Evolutionary conservation across 2,113 vertebrate species (phyloP).

Genomic region (Otolemur garnettii): DNA sequence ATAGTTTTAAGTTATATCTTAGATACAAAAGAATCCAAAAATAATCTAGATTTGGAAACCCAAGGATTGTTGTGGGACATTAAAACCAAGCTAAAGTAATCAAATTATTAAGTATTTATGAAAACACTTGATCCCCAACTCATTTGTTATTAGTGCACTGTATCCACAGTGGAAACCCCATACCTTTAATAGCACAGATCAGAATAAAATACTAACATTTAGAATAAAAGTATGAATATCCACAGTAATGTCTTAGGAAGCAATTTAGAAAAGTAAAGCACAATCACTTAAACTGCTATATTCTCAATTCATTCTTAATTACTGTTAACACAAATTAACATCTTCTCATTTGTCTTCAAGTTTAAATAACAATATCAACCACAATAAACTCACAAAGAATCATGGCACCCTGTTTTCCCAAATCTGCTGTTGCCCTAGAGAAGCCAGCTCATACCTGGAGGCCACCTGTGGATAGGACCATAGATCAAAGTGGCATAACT

Average conservation of each 20-base stretch:
- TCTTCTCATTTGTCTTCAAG: slow-evolving; percentile 5
- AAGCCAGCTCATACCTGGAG: neutral
- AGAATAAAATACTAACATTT: slow-evolving; percentile 16
- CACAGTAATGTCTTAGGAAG: slow-evolving; percentile 35
- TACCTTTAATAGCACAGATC: neutral
- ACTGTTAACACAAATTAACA: neutral
- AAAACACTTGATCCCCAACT: slow-evolving; percentile 47
- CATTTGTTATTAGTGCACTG: neutral
- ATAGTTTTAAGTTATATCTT: slow-evolving; percentile 9
- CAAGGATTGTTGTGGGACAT: neutral
- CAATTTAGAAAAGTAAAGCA: slow-evolving; percentile 34
- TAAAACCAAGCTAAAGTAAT: slow-evolving; percentile 57
- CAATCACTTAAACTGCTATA: slow-evolving; percentile 34
- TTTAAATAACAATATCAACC: neutral
- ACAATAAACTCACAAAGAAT: slow-evolving; percentile 33
- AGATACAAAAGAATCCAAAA: slow-evolving; percentile 16
- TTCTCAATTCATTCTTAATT: slow-evolving; percentile 43
- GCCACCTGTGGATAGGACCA: slow-evolving; percentile 71
- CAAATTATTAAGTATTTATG: slow-evolving; percentile 27
- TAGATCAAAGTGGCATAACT: slow-evolving; percentile 73
- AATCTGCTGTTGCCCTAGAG: slow-evolving; percentile 18
- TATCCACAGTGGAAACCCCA: neutral
- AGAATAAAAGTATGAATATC: neutral
- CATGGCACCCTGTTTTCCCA: neutral
- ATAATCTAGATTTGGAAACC: slow-evolving; percentile 43